phyloP scores from a whole-genome alignment of 2,888 invertebrate genomes.

The Nomada lathburiana region DNA sequence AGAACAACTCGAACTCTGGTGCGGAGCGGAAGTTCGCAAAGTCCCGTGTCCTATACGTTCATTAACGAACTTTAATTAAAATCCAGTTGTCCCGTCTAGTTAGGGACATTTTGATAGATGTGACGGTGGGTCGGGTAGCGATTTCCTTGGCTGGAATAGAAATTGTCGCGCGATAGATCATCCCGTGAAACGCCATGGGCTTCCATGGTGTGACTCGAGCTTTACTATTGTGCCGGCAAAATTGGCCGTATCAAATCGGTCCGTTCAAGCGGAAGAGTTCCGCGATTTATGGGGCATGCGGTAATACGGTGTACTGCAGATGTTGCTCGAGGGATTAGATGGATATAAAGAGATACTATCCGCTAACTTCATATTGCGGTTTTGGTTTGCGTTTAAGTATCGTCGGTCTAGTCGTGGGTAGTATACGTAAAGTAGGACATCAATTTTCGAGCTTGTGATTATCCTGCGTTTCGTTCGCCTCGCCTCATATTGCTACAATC shows the following conservation, averaged over 20 bases:
- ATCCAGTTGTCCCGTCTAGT: neutral
- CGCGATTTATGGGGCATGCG: slow-evolving; percentile 26
- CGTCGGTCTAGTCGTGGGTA: neutral
- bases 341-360: slow-evolving; percentile 13
- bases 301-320: slow-evolving; percentile 35
- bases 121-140: neutral
- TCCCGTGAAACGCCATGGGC: neutral
- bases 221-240: neutral
- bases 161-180: neutral
- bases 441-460: too few species aligned
- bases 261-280: slow-evolving; percentile 10
- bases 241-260: slow-evolving; percentile 23
- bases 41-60: neutral
- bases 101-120: neutral
- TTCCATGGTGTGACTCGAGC: neutral
- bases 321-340: slow-evolving; percentile 25
- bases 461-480: too few species aligned
- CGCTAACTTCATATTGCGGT: slow-evolving; percentile 12
- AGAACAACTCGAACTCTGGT: neutral
- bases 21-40: neutral
- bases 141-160: neutral
- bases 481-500: too few species aligned
- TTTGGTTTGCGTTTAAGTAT: slow-evolving; percentile 4
- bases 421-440: too few species aligned
- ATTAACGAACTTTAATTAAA: slow-evolving; percentile 10